Evolutionary conservation across 2,113 vertebrate species (phyloP).

Genomic region (Serilophus lunatus): DNA sequence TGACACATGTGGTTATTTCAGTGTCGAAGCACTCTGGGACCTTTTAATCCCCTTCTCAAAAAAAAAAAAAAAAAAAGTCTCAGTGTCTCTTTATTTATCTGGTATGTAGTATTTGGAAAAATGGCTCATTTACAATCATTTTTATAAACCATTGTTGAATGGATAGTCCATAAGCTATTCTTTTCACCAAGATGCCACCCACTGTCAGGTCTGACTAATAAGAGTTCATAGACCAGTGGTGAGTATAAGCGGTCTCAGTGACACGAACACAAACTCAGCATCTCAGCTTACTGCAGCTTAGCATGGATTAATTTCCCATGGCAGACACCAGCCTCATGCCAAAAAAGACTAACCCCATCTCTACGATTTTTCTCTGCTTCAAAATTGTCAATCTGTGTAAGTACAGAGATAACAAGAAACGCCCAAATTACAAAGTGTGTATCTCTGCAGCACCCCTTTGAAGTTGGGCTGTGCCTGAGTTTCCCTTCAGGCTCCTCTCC

Average conservation of each 20-base stretch:
- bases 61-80: background rate
- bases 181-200: background rate
- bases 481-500: background rate
- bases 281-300: constrained; percentile 24
- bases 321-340: background rate
- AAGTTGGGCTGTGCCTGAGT: background rate
- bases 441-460: background rate
- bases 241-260: background rate
- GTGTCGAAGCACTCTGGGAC: background rate
- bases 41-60: background rate
- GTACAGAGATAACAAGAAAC: background rate
- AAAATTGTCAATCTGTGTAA: background rate
- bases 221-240: background rate
- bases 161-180: background rate
- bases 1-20: constrained; percentile 40
- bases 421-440: background rate
- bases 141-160: background rate
- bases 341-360: background rate
- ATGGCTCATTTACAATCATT: background rate
- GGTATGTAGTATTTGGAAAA: background rate
- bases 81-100: background rate
- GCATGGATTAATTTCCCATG: constrained; percentile 24
- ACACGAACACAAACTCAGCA: constrained; percentile 25
- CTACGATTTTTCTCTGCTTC: background rate
- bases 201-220: constrained; percentile 12